These are phyloP conservation scores for Burhinus oedicnemus DNA, from an alignment of 2,113 vertebrate species.

Conservation along the genomic window DNA sequence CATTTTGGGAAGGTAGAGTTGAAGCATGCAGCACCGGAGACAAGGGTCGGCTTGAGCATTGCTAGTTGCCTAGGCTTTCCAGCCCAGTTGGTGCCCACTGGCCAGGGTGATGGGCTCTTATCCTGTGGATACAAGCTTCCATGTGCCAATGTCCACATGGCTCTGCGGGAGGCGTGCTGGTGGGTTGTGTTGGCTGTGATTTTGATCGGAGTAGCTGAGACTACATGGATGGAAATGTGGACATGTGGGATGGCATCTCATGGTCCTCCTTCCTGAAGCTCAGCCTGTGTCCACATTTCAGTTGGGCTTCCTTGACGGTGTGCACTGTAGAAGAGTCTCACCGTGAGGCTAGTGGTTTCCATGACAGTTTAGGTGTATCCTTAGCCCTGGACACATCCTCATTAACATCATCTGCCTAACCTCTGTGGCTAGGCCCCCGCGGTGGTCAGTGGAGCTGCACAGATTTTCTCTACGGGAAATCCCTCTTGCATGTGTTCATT, in stretches of 20 bases:
- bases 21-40: not conserved
- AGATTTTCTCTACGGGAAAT: not conserved
- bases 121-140: not conserved
- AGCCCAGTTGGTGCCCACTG: not conserved
- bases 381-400: not conserved
- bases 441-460: not conserved
- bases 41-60: not conserved
- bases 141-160: rapidly evolving
- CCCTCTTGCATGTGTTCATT: not conserved
- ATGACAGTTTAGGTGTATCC: not conserved
- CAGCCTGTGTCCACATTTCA: rapidly evolving
- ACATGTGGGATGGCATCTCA: not conserved
- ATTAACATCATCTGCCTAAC: not conserved
- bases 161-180: not conserved
- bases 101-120: not conserved
- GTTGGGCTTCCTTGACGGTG: not conserved
- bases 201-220: not conserved
- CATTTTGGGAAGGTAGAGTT: not conserved
- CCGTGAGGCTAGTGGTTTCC: not conserved
- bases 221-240: not conserved
- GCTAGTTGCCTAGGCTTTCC: not conserved
- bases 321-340: not conserved
- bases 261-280: not conserved
- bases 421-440: rapidly evolving
- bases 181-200: not conserved